Percentiles rank a stretch among this genome's conserved stretches.
Evolutionary conservation across 2,888 invertebrate genomes (phyloP).

Genomic region (Hemaris fuciformis): DNA sequence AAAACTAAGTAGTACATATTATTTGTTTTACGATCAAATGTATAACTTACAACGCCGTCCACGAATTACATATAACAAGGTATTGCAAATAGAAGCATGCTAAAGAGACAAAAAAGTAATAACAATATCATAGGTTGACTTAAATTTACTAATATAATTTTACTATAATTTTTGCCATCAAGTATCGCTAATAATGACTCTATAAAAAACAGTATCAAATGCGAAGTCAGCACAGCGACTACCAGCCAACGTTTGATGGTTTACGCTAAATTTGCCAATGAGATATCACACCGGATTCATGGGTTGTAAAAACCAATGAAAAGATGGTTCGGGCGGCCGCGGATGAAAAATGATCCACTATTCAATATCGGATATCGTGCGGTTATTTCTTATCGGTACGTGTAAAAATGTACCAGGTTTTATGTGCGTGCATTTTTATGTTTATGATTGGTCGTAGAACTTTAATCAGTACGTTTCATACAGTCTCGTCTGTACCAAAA

Average conservation of each 20-base stretch:
- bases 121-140: too few relatives aligned
- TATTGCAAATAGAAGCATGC: too few relatives aligned
- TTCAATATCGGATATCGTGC: slow-evolving; percentile 2
- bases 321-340: slow-evolving; percentile 39
- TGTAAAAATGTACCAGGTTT: neutral
- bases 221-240: slow-evolving; percentile 18
- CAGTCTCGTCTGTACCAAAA: too few relatives aligned
- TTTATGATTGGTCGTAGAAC: neutral
- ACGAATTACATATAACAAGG: too few relatives aligned
- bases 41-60: too few relatives aligned
- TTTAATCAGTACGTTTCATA: too few relatives aligned
- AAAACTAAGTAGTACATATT: too few relatives aligned
- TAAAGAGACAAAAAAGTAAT: too few relatives aligned
- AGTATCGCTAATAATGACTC: too few relatives aligned
- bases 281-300: slow-evolving; percentile 68
- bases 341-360: slow-evolving; percentile 44
- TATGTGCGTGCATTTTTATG: neutral
- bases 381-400: neutral
- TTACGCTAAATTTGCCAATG: slow-evolving; percentile 74
- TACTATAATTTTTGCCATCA: too few relatives aligned
- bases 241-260: slow-evolving; percentile 44
- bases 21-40: too few relatives aligned
- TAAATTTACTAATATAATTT: too few relatives aligned
- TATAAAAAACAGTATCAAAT: slow-evolving; percentile 18
- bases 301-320: slow-evolving; percentile 67